These are phyloP conservation scores for Eupithecia pulchellata DNA, from an alignment of 2,888 invertebrate genomes.

Conservation along the genomic window DNA sequence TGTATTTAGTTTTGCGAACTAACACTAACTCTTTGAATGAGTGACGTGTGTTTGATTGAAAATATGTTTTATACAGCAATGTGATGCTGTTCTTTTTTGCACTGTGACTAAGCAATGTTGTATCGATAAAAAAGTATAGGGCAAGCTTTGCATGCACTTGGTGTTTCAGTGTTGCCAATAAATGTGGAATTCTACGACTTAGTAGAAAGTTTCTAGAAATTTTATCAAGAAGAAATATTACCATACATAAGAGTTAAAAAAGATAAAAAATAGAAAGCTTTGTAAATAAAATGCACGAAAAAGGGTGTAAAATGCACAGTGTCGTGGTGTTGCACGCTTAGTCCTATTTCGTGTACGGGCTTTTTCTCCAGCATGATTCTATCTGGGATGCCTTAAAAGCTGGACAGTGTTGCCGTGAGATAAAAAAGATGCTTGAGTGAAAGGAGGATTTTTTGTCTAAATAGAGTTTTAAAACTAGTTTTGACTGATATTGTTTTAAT, in stretches of 20 bases:
- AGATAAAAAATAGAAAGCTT: constrained; percentile 24
- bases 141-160: constrained; percentile 44
- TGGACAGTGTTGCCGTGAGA: constrained; percentile 63
- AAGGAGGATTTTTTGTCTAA: constrained; percentile 9
- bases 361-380: constrained; percentile 68
- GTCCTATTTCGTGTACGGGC: constrained; percentile 61
- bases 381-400: constrained; percentile 60
- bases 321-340: constrained; percentile 79
- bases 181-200: constrained; percentile 7
- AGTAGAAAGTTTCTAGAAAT: background rate
- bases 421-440: constrained; percentile 33
- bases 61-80: constrained; percentile 52
- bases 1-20: constrained; percentile 44
- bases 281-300: constrained; percentile 64
- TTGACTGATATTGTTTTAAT: no score
- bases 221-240: background rate
- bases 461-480: background rate
- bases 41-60: constrained; percentile 71
- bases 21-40: constrained; percentile 63
- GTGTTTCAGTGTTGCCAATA: constrained; percentile 35
- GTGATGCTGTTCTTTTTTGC: constrained; percentile 52
- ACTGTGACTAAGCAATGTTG: constrained; percentile 58
- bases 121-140: constrained; percentile 12
- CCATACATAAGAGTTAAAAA: background rate
- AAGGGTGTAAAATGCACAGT: constrained; percentile 57